Evolutionary conservation across 2,113 vertebrate genomes (phyloP).

Genomic region (Scolopax mira): DNA sequence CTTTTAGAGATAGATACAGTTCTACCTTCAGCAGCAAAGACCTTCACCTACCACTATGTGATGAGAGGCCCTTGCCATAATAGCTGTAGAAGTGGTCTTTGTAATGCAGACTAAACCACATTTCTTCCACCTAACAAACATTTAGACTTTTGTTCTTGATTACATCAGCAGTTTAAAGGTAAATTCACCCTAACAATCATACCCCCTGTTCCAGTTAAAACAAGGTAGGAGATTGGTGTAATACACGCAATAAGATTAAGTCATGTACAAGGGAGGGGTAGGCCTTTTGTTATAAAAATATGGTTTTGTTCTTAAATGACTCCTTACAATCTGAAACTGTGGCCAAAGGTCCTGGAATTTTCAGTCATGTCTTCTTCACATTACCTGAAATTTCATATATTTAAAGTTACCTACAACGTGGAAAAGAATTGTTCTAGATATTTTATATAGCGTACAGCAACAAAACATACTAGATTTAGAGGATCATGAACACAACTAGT

Average conservation of each 20-base stretch:
- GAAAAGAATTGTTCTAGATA: not conserved
- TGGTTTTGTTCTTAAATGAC: not conserved
- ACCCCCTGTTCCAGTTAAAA: not conserved
- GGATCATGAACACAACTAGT: not conserved
- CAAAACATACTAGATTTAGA: not conserved
- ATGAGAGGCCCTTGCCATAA: not conserved
- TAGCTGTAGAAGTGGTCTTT: not conserved
- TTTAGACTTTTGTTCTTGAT: not conserved
- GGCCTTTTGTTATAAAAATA: not conserved
- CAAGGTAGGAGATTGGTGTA: not conserved
- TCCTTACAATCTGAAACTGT: not conserved
- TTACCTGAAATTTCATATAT: not conserved
- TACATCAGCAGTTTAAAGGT: slow-evolving; percentile 33
- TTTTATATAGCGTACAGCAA: not conserved
- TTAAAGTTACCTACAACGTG: not conserved
- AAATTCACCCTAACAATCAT: not conserved
- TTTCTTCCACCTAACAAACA: slow-evolving; percentile 34
- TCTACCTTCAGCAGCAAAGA: not conserved
- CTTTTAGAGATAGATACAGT: not conserved
- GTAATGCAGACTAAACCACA: not conserved
- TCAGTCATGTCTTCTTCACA: not conserved
- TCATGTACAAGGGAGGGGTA: not conserved
- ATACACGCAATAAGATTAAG: not conserved
- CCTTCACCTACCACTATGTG: not conserved
- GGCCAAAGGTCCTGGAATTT: slow-evolving; percentile 2